Conservation (phyloP, 2,888 invertebrate genomes). For the Atrina japonica region DNA sequence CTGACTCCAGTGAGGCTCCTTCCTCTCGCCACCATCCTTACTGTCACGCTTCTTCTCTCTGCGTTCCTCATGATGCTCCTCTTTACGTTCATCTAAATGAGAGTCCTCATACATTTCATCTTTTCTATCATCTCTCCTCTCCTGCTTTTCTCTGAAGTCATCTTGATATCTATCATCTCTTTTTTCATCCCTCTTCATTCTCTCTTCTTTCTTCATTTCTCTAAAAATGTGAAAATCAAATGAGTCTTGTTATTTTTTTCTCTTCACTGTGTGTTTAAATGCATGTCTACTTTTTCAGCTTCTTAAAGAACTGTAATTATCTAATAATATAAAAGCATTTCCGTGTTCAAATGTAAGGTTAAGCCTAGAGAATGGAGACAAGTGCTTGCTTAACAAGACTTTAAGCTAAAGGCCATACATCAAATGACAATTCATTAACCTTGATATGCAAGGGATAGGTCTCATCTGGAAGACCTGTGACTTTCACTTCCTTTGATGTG, state of each 20-base stretch:
- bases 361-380: too few relatives aligned
- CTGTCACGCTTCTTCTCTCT: slow-evolving; percentile 37
- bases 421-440: too few relatives aligned
- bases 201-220: slow-evolving; percentile 28
- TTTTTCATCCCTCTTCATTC: slow-evolving; percentile 32
- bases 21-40: slow-evolving; percentile 35
- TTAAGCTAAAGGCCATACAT: too few relatives aligned
- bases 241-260: not conserved
- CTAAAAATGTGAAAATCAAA: not conserved
- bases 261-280: too few relatives aligned
- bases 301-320: too few relatives aligned
- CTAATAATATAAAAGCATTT: too few relatives aligned
- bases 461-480: too few relatives aligned
- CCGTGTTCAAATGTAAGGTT: too few relatives aligned
- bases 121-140: slow-evolving; percentile 44
- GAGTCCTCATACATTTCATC: slow-evolving; percentile 25
- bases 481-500: too few relatives aligned
- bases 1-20: slow-evolving; percentile 39
- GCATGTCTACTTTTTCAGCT: too few relatives aligned
- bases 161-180: slow-evolving; percentile 32
- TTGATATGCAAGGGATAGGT: too few relatives aligned
- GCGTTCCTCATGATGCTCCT: slow-evolving; percentile 25
- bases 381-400: too few relatives aligned
- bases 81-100: slow-evolving; percentile 23
- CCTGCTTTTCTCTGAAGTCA: slow-evolving; percentile 42